phyloP scores from a whole-genome alignment of 2,888 invertebrate species.

The Neoaliturus tenellus region DNA sequence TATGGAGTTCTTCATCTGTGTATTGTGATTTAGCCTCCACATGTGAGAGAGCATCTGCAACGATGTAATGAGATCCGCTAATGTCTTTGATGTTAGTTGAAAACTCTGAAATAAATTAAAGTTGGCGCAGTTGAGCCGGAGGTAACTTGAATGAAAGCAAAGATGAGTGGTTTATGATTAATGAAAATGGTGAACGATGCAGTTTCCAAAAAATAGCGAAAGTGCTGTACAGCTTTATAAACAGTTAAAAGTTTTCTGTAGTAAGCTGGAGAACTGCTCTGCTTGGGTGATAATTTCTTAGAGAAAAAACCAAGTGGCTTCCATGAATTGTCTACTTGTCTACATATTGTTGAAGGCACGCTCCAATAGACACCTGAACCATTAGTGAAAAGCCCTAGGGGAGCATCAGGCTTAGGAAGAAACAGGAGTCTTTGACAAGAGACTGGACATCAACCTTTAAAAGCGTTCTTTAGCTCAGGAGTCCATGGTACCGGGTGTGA shows the following conservation, averaged over 20 bases:
- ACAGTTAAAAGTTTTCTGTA: not conserved
- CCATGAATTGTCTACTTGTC: conserved; percentile 54
- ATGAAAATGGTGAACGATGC: not conserved
- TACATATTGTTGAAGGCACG: conserved; percentile 52
- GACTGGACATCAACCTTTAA: not conserved
- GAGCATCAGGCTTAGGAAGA: not conserved
- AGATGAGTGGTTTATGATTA: not conserved
- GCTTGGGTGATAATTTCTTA: conserved; percentile 63
- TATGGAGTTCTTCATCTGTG: not conserved
- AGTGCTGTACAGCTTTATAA: not conserved
- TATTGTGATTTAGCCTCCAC: not conserved
- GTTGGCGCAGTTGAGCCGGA: not conserved
- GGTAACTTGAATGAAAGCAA: not conserved
- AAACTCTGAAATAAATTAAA: not conserved
- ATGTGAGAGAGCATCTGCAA: not conserved
- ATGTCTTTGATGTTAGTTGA: not conserved
- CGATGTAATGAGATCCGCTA: not conserved
- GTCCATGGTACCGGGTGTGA: not conserved
- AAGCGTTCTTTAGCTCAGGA: not conserved
- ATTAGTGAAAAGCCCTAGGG: conserved; percentile 45
- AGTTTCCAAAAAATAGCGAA: not conserved
- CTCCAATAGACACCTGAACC: conserved; percentile 54
- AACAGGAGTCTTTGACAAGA: not conserved
- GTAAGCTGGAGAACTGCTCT: conserved; percentile 68
- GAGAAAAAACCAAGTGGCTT: conserved; percentile 65